These are phyloP conservation scores for Masticophis lateralis DNA, from an alignment of 2,797 vertebrate species.

Conservation along the genomic window DNA sequence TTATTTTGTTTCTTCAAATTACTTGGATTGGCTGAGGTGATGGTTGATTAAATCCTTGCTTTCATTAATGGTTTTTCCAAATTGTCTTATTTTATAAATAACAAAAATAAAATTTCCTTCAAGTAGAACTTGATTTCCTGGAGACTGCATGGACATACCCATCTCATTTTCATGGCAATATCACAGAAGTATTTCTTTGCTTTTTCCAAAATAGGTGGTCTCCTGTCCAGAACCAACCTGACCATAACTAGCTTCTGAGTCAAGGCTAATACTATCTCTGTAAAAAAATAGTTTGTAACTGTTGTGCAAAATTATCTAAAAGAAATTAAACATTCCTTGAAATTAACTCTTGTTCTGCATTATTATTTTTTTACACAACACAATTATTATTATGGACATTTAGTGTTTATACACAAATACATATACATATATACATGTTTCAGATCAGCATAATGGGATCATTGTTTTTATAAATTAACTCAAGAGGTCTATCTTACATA, in stretches of 20 bases:
- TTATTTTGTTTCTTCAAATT: constrained; percentile 16
- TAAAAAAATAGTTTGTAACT: background rate
- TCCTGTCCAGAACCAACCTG: background rate
- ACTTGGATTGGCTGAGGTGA: background rate
- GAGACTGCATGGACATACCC: background rate
- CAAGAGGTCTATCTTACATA: background rate
- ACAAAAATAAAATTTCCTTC: background rate
- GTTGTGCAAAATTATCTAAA: background rate
- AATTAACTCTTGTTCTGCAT: background rate
- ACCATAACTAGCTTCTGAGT: background rate
- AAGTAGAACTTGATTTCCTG: background rate
- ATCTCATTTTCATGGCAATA: background rate
- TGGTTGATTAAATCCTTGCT: background rate
- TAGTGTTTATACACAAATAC: background rate
- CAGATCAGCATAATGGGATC: background rate
- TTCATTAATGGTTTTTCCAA: background rate
- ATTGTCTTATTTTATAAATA: background rate
- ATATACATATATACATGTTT: background rate
- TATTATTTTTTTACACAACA: background rate
- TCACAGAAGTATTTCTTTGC: background rate
- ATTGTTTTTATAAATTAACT: background rate
- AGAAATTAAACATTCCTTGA: background rate
- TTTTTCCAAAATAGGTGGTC: background rate
- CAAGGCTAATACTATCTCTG: background rate
- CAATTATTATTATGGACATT: background rate